These are phyloP conservation scores for Temnothorax longispinosus DNA, from an alignment of 1,140 invertebrate species.

Conservation along the genomic window DNA sequence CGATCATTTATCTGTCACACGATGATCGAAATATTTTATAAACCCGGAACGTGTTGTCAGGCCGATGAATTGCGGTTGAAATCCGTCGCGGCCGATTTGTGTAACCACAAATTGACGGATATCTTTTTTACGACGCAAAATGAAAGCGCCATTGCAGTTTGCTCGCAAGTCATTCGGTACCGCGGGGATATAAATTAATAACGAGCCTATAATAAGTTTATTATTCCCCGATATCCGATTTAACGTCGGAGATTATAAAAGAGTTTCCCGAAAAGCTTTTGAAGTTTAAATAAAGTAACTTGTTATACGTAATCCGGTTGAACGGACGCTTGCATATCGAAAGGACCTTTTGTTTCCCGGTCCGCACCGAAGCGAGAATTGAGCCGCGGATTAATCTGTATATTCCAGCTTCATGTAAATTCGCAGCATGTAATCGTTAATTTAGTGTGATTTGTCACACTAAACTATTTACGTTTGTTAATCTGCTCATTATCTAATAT, in stretches of 20 bases:
- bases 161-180: not conserved
- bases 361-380: not conserved
- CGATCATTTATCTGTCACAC: constrained; percentile 33
- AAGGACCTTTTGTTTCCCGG: not conserved
- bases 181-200: constrained; percentile 26
- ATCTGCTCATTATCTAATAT: constrained; percentile 1
- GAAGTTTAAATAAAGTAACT: constrained; percentile 26
- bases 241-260: not conserved
- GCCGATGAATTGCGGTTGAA: constrained; percentile 40
- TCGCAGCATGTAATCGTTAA: not conserved
- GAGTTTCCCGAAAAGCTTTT: constrained; percentile 26
- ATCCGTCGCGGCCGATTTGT: constrained; percentile 28
- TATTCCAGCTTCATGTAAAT: constrained; percentile 16
- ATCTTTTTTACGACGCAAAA: not conserved
- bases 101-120: constrained; percentile 28
- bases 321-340: not conserved
- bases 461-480: constrained; percentile 1
- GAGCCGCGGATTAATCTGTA: constrained; percentile 17
- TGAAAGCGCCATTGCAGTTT: not conserved
- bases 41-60: constrained; percentile 27
- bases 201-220: constrained; percentile 22
- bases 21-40: constrained; percentile 61
- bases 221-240: constrained; percentile 19
- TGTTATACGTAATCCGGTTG: constrained; percentile 8
- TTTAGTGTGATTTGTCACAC: not conserved